Conservation (phyloP, 2,797 vertebrate species). For the Cirrhinus molitorella region DNA sequence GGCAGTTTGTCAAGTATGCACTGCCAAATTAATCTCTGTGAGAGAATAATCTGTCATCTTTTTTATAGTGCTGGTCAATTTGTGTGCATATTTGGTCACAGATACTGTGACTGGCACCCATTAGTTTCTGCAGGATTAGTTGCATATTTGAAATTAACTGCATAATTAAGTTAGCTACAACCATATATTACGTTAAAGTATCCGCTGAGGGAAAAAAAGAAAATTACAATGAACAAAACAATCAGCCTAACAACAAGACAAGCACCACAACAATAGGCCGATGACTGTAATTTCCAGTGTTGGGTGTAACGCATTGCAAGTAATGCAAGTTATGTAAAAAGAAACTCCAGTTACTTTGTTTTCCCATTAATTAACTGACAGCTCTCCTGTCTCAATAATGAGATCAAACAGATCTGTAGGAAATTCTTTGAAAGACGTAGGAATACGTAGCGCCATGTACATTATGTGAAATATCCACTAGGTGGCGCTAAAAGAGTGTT, state of each 20-base stretch:
- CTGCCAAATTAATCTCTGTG: conserved; percentile 49
- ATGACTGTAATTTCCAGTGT: neutral
- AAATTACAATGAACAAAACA: neutral
- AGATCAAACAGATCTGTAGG: too few relatives aligned
- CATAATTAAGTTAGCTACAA: neutral
- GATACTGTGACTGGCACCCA: neutral
- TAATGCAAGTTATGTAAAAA: too few relatives aligned
- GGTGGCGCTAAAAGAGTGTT: too few relatives aligned
- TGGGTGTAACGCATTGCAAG: too few relatives aligned
- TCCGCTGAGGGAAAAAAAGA: too few relatives aligned
- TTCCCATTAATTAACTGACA: too few relatives aligned
- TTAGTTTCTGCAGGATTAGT: neutral
- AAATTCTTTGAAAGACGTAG: too few relatives aligned
- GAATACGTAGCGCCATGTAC: too few relatives aligned
- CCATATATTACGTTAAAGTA: neutral
- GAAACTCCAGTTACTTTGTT: too few relatives aligned
- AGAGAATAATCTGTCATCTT: conserved; percentile 42
- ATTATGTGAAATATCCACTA: too few relatives aligned
- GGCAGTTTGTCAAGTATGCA: conserved; percentile 55
- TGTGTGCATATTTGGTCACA: conserved; percentile 15
- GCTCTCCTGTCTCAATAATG: too few relatives aligned
- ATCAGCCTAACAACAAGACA: neutral
- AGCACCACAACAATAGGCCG: neutral
- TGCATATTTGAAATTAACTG: neutral
- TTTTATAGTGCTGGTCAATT: conserved; percentile 25